These are phyloP conservation scores for Osmoderma eremita DNA, from an alignment of 2,888 invertebrate genomes.

Conservation along the genomic window DNA sequence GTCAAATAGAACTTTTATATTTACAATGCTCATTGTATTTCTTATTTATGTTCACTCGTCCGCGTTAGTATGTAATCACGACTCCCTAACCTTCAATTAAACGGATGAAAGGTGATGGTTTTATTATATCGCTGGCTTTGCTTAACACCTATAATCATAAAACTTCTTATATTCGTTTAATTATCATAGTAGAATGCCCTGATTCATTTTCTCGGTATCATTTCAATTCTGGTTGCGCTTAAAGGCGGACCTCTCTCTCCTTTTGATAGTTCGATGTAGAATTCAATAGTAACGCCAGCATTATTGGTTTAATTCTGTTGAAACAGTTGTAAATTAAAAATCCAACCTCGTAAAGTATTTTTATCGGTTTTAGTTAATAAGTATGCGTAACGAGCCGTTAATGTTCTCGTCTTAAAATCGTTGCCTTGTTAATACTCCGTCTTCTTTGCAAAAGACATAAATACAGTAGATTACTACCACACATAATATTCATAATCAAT, in stretches of 20 bases:
- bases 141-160: slow-evolving; percentile 39
- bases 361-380: slow-evolving; percentile 20
- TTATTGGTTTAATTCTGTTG: slow-evolving; percentile 10
- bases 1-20: slow-evolving; percentile 45
- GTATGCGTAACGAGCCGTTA: slow-evolving; percentile 7
- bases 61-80: slow-evolving; percentile 53
- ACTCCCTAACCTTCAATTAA: slow-evolving; percentile 55
- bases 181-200: slow-evolving; percentile 20
- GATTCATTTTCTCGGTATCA: slow-evolving; percentile 20
- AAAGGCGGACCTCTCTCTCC: background rate
- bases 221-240: slow-evolving; percentile 7
- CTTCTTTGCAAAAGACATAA: slow-evolving; percentile 32
- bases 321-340: slow-evolving; percentile 28
- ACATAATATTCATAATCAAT: slow-evolving; percentile 40
- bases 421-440: slow-evolving; percentile 7
- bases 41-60: slow-evolving; percentile 58
- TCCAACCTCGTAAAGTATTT: slow-evolving; percentile 14
- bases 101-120: slow-evolving; percentile 41
- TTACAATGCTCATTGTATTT: slow-evolving; percentile 56
- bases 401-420: slow-evolving; percentile 12
- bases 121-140: slow-evolving; percentile 36
- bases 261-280: slow-evolving; percentile 1
- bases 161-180: slow-evolving; percentile 32
- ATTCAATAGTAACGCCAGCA: slow-evolving; percentile 4
- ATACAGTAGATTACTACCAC: slow-evolving; percentile 35